Conservation (phyloP, 1,140 invertebrate species). For the Archivesica marissinica region DNA sequence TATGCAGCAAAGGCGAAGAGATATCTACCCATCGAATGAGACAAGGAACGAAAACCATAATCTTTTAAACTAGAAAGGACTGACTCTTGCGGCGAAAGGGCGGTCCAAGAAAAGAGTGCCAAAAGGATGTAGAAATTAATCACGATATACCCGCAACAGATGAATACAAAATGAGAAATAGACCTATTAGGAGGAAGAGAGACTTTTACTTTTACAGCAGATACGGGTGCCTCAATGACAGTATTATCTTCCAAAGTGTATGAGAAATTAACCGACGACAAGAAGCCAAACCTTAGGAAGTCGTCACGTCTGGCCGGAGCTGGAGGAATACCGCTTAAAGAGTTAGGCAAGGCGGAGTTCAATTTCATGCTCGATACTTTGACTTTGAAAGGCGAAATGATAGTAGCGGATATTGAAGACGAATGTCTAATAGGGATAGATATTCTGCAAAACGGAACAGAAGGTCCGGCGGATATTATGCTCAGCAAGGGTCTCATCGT, state of each 20-base stretch:
- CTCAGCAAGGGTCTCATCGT: constrained; percentile 12
- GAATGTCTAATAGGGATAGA: constrained; percentile 48
- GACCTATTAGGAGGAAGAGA: not conserved
- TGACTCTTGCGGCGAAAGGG: constrained; percentile 8
- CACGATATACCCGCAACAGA: not conserved
- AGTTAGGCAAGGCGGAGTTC: not conserved
- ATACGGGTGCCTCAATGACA: constrained; percentile 27
- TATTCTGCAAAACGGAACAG: not conserved
- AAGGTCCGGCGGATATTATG: too few relatives aligned
- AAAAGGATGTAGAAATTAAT: not conserved
- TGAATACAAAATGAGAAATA: not conserved
- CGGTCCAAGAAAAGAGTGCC: not conserved
- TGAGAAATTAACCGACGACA: not conserved
- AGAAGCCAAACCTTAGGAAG: not conserved
- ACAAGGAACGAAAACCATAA: not conserved
- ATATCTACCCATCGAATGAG: not conserved
- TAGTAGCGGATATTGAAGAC: constrained; percentile 54
- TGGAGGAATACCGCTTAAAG: constrained; percentile 19
- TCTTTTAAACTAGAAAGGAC: constrained; percentile 38
- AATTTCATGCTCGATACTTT: not conserved
- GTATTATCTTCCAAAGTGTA: constrained; percentile 18
- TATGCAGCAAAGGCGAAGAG: not conserved
- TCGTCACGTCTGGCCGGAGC: not conserved
- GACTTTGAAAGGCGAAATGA: not conserved
- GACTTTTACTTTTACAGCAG: constrained; percentile 17